Evolutionary conservation across 2,888 invertebrate species (phyloP).

Genomic region (Taenaris catops): DNA sequence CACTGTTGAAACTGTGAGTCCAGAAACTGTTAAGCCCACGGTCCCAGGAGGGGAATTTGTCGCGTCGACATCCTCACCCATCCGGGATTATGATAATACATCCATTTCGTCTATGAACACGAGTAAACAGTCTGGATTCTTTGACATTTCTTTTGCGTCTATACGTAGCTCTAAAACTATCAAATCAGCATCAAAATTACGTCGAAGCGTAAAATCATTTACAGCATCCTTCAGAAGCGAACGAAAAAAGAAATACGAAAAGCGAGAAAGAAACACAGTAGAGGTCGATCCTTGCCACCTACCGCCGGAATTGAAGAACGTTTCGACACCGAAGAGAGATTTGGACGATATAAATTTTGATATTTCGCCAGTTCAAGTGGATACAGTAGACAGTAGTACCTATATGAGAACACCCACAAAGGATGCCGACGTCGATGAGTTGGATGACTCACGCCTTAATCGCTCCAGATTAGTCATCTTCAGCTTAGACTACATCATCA

Average conservation of each 20-base stretch:
- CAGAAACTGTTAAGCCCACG: constrained; percentile 61
- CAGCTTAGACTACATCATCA: too few species aligned
- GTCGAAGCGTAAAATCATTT: constrained; percentile 72
- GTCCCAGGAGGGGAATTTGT: constrained; percentile 65
- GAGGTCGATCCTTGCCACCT: constrained; percentile 60
- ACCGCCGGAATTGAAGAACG: constrained; percentile 47
- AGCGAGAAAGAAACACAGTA: constrained; percentile 61
- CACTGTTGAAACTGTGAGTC: constrained; percentile 61
- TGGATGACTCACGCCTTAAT: constrained; percentile 62
- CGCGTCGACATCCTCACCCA: constrained; percentile 69
- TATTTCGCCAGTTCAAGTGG: constrained; percentile 68
- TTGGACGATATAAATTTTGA: constrained; percentile 60
- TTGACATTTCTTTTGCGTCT: constrained; percentile 71
- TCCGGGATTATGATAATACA: constrained; percentile 65
- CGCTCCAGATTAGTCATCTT: too few species aligned
- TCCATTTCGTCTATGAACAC: constrained; percentile 70
- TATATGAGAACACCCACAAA: constrained; percentile 44
- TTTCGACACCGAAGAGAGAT: constrained; percentile 59
- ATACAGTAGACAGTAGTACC: constrained; percentile 67
- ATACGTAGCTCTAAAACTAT: constrained; percentile 63
- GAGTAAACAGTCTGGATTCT: constrained; percentile 72
- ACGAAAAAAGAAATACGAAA: constrained; percentile 73
- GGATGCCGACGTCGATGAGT: constrained; percentile 47
- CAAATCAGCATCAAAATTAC: constrained; percentile 68
- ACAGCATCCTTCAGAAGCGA: constrained; percentile 76